Evolutionary conservation across 2,797 vertebrate genomes (phyloP).

Genomic region (Myotis vivesi): DNA sequence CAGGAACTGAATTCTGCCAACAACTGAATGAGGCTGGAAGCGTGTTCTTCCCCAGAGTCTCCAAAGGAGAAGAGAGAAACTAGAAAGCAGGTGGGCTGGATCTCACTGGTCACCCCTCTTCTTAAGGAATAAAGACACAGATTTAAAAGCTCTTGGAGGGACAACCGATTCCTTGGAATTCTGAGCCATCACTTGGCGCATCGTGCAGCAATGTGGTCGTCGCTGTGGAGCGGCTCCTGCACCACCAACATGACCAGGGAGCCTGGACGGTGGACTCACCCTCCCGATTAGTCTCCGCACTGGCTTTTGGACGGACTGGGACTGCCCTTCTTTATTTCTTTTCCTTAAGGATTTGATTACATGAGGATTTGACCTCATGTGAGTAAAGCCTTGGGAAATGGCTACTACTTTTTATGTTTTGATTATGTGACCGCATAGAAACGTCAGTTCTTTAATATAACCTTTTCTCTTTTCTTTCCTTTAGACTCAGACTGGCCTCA

Average conservation of each 20-base stretch:
- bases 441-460: background rate
- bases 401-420: conserved; percentile 59
- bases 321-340: conserved; percentile 72
- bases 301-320: conserved; percentile 46
- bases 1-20: background rate
- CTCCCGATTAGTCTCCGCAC: background rate
- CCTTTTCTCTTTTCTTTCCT: background rate
- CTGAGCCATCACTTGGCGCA: background rate
- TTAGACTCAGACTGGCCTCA: background rate
- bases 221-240: background rate
- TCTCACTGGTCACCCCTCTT: background rate
- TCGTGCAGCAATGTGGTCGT: background rate
- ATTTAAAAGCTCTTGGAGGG: background rate
- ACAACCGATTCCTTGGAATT: background rate
- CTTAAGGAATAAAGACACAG: background rate
- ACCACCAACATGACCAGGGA: background rate
- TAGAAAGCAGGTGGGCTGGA: background rate
- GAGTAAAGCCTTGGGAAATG: conserved; percentile 56
- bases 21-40: background rate
- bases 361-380: conserved; percentile 62
- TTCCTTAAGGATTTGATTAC: conserved; percentile 58
- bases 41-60: background rate
- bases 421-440: background rate
- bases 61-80: background rate
- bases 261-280: background rate